Base-by-base conservation (phyloP, 2,888 invertebrate species). In the Lasioglossum oenotherae region DNA sequence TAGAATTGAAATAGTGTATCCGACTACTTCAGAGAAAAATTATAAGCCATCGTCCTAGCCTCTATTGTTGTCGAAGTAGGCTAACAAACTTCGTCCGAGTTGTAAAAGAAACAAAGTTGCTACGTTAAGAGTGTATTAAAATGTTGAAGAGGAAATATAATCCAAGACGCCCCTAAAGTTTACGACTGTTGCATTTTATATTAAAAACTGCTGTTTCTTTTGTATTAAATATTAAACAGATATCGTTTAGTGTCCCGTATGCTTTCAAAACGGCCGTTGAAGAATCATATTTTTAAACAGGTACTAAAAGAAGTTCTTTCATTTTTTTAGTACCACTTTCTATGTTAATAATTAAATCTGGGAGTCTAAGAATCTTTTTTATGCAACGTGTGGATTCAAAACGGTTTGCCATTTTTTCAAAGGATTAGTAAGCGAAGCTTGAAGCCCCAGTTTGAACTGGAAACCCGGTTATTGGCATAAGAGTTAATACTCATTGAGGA, bases 41-140 rank as follows among this genome's bases (percentile, higher is more conserved):
- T 82, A 84, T 85, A 75, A 86, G 86, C 74, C 74, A 82, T 88
- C 75, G 74, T 74, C 23, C 3, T 16, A 41, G 69, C 72, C 67
- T 67, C 78, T 64, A 71, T 86, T 49, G 16, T 27, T 35, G 60
- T 64, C 75, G 74, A 83, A 85, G 78, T 77, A 46, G 72, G 35
- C 12, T 79, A 74, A 64, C 64, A 38, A 46, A 69, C 14, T 75
- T 14, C 49, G 53, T 60, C 46, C 19, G 19, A 35, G 67, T 67
- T 64, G 19, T 35, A 35, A 6, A 27, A 31, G 38, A 19, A 38
- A 60, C 38, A 74, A 78, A 77, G 19, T 77, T 64, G 49, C 49
- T 16, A 38, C 75, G 73, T n/a, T 71, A 64, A 83, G 69, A 71
- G 60, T 53, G 60, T 53, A 74, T 49, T 4, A 57, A 12, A 16